Conservation (phyloP, 1,140 invertebrate genomes). For the Centruroides sculpturatus region DNA sequence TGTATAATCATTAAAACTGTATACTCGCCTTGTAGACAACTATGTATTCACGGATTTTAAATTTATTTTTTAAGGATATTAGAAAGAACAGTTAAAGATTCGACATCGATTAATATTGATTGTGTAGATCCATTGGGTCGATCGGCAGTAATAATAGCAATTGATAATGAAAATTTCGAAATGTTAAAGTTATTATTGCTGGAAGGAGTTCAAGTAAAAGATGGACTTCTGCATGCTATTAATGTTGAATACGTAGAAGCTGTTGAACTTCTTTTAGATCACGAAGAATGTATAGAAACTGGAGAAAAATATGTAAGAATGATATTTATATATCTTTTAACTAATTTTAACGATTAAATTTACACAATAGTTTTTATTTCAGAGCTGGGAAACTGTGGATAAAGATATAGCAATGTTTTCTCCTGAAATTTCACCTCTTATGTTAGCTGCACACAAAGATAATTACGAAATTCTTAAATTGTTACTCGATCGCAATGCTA, state of each 20-base stretch:
- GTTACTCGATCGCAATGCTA: constrained; percentile 76
- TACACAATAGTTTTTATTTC: constrained; percentile 18
- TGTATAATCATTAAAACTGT: not conserved
- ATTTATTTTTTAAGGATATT: constrained; percentile 5
- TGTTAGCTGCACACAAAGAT: constrained; percentile 86
- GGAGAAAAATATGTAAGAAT: constrained; percentile 56
- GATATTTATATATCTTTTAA: no score
- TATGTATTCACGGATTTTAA: not conserved
- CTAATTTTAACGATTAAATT: not conserved
- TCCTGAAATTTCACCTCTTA: constrained; percentile 89
- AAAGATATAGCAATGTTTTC: constrained; percentile 87
- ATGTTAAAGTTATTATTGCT: constrained; percentile 93
- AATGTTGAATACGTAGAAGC: constrained; percentile 97
- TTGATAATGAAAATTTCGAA: constrained; percentile 98
- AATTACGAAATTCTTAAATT: constrained; percentile 99
- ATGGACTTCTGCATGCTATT: constrained; percentile 89
- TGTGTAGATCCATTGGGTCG: constrained; percentile 91
- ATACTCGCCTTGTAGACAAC: not conserved
- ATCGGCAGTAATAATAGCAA: constrained; percentile 84
- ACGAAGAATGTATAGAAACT: constrained; percentile 62
- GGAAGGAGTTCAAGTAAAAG: constrained; percentile 68
- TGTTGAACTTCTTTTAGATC: constrained; percentile 83
- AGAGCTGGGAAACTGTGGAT: constrained; percentile 82
- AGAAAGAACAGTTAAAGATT: constrained; percentile 4
- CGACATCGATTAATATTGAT: constrained; percentile 66